Percentiles rank a stretch among this genome's conserved stretches.
Evolutionary conservation across 2,113 vertebrate genomes (phyloP).

Genomic region (Marmota flaviventris): DNA sequence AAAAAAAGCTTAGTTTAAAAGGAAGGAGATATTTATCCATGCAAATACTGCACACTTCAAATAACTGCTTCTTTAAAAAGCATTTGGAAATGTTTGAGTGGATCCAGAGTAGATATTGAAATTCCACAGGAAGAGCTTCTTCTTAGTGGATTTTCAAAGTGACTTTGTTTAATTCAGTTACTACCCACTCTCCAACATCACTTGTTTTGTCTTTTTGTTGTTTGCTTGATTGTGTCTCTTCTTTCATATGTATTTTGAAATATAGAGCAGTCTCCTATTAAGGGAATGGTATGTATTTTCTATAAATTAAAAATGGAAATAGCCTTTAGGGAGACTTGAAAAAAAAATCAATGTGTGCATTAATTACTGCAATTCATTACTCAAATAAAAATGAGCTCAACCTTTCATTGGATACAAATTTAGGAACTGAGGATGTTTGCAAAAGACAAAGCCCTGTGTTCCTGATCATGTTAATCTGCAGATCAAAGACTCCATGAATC

Average conservation of each 20-base stretch:
- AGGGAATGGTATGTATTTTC: slow-evolving; percentile 88
- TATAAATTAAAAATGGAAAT: slow-evolving; percentile 98
- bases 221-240: slow-evolving; percentile 7
- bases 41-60: slow-evolving; percentile 54
- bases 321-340: slow-evolving; percentile 94
- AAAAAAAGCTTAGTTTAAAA: slow-evolving; percentile 61
- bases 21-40: slow-evolving; percentile 63
- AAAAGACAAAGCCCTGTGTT: slow-evolving; percentile 94
- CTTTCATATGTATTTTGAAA: slow-evolving; percentile 79
- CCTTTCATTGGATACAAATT: slow-evolving; percentile 95
- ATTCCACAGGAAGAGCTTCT: slow-evolving; percentile 37
- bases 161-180: neutral
- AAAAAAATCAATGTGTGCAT: slow-evolving; percentile 96
- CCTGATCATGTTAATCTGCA: slow-evolving; percentile 94
- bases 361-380: slow-evolving; percentile 99
- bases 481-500: slow-evolving; percentile 92
- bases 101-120: slow-evolving; percentile 25
- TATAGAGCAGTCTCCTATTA: slow-evolving; percentile 82
- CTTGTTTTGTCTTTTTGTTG: slow-evolving; percentile 38
- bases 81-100: slow-evolving; percentile 51
- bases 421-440: slow-evolving; percentile 90
- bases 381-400: slow-evolving; percentile 96
- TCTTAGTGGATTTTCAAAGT: slow-evolving; percentile 27
- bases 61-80: slow-evolving; percentile 61
- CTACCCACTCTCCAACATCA: neutral